Evolutionary conservation across 1,140 invertebrate genomes (phyloP), one percentile per base, ranked within the genome.

Genomic region (Stratiolaelaps scimitus): DNA sequence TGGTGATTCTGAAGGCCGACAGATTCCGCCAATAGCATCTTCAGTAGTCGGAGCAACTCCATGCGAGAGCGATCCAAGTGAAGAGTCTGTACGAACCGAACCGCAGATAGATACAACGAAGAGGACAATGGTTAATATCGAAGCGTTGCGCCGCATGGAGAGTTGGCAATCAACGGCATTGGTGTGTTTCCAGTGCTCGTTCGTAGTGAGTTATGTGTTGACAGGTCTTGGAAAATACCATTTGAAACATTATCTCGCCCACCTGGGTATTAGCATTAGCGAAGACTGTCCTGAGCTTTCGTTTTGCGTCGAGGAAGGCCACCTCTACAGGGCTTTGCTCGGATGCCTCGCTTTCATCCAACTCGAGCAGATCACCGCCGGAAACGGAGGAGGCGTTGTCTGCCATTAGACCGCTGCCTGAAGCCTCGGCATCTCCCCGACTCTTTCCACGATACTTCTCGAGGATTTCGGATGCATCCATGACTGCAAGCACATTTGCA

Each of bases 381-480:
- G 65, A 45, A 13, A 66, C 65, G 2, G 65, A 48, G 15, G 43
- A 66, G 19, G 65, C 40, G n/a, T 84, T 1, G 79, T 73, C 71
- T 69, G 85, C 83, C 1, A 85, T 72, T 69, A 83, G 83, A 47
- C 77, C 77, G 0, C 80, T 78, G 74, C 85, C 83, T 67, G 83
- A 83, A 29, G 78, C 74, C 17, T 80, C 78, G 29, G 78, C 75
- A 43, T 83, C 81, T 64, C 82, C 77, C 68, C 71, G 84, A 0
- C 82, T 80, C 77, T 92, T 91, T 56, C 86, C 83, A 17, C 92
- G 80, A 75, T 97, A 97, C 73, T 95, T 96, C 28, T 88, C 91
- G 69, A 97, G 80, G 72, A 97, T 96, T 72, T 95, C 92, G 73
- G 96, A 60, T 20, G 53, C 26, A 26, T 60, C 53, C 92, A 15